Evolutionary conservation across 2,888 invertebrate species (phyloP), one percentile per base, ranked within the genome.

Genomic region (Rapana venosa): DNA sequence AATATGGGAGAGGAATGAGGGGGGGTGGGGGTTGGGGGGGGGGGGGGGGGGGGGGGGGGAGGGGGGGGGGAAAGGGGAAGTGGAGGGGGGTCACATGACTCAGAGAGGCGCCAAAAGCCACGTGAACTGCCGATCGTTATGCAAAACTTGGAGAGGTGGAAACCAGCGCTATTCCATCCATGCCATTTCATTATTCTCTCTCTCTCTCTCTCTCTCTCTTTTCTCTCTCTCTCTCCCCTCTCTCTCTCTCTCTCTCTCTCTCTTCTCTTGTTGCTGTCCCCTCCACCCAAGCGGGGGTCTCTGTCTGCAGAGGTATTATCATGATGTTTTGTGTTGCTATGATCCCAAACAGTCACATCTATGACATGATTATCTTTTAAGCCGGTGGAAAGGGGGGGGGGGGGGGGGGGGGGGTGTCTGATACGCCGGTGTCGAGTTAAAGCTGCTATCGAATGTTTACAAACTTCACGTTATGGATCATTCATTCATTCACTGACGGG

Each of bases 21-120:
- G n/a, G 26, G 20, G 70, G n/a, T 70, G 70, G 70, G 70, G 70
- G 22, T 26, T 70, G 70, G 70, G 70, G 70, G 20, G 26, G 6
- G n/a, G 13, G 74, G 11, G n/a, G n/a, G n/a, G 74, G n/a, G n/a
- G 74, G n/a, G 26, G n/a, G 79, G 15, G 35, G 35, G 79, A 15
- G 26, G 35, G 26, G 22, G 35, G 15, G 35, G 20, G 17, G 15
- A 15, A 35, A 20, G 35, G 35, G 35, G 5, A 32, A 26, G 20
- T 5, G 17, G n/a, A 35, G 20, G 79, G 32, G 17, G 35, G 35
- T 35, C 79, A 79, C 35, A 35, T 79, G 79, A 79, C 35, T 79
- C 79, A 79, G 22, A 79, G 74, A 74, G 79, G 79, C 79, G 79
- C 79, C 79, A 79, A 79, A 79, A 79, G 79, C 79, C 79, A 79